Conservation (phyloP, 2,113 vertebrate species). For the Amphiprion percula region DNA sequence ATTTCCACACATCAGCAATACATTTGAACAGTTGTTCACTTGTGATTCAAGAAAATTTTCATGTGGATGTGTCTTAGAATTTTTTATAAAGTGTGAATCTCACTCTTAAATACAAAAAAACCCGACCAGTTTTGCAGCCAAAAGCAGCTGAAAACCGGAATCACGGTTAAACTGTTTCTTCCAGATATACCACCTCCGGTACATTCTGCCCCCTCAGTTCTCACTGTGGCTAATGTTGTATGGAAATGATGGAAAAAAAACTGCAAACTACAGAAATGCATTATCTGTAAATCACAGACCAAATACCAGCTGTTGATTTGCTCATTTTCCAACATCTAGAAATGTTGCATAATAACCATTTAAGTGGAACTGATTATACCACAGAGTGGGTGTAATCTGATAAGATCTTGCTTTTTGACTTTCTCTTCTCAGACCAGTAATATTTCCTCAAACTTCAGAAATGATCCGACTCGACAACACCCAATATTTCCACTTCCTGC, state of each 20-base stretch:
- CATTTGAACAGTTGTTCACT: slow-evolving; percentile 4
- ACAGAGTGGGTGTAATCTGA: slow-evolving; percentile 25
- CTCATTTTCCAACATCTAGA: slow-evolving; percentile 43
- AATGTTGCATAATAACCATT: slow-evolving; percentile 28
- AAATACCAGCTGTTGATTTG: slow-evolving; percentile 19
- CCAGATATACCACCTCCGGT: neutral
- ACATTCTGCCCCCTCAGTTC: slow-evolving; percentile 39
- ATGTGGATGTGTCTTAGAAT: too few species aligned
- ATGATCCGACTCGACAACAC: slow-evolving; percentile 83
- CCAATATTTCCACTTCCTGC: slow-evolving; percentile 84
- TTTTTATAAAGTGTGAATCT: neutral
- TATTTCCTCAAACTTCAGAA: slow-evolving; percentile 38
- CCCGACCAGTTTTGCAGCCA: neutral
- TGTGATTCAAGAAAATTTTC: slow-evolving; percentile 16
- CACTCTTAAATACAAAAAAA: neutral
- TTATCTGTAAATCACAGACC: slow-evolving; percentile 22
- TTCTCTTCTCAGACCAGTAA: slow-evolving; percentile 45
- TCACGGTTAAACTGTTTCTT: neutral
- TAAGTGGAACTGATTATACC: neutral
- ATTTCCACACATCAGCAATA: slow-evolving; percentile 56
- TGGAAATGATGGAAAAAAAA: slow-evolving; percentile 30
- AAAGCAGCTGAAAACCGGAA: neutral
- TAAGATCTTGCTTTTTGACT: slow-evolving; percentile 16
- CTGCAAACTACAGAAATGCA: slow-evolving; percentile 20
- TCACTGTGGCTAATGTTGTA: slow-evolving; percentile 21